phyloP scores from a whole-genome alignment of 37 sponge, comb jelly and placozoan species.

The Tethya wilhelma region DNA sequence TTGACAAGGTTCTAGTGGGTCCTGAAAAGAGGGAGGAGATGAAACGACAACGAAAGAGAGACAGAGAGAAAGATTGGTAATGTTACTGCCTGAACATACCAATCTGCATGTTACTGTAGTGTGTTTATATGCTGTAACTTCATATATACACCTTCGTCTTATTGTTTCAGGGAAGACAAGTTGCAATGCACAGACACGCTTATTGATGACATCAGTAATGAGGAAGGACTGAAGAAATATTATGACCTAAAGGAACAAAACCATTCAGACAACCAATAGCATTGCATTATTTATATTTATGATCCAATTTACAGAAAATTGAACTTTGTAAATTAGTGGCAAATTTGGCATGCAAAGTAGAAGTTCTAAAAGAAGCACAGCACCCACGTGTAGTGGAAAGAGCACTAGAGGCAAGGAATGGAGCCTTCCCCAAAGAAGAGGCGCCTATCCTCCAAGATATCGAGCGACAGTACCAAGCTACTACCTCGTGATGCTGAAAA shows the following conservation, averaged over 20 bases:
- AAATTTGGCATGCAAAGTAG: no score
- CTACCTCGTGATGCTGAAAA: background rate
- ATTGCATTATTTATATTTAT: no score
- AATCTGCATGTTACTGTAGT: no score
- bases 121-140: no score
- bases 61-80: background rate
- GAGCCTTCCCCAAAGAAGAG: background rate
- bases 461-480: background rate
- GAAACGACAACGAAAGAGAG: constrained; percentile 25
- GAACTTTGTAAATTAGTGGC: no score
- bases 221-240: background rate
- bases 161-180: constrained; percentile 2
- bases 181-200: background rate
- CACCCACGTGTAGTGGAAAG: no score
- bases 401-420: background rate
- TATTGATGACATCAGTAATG: background rate
- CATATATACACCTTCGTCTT: no score
- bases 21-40: constrained; percentile 26
- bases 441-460: background rate
- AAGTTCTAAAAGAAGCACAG: no score
- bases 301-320: no score
- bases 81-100: background rate
- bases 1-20: constrained; percentile 47
- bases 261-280: no score
- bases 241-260: background rate